These are phyloP conservation scores for Caenorhabditis sinica DNA, from an alignment of 2,888 invertebrate species.

Conservation along the genomic window DNA sequence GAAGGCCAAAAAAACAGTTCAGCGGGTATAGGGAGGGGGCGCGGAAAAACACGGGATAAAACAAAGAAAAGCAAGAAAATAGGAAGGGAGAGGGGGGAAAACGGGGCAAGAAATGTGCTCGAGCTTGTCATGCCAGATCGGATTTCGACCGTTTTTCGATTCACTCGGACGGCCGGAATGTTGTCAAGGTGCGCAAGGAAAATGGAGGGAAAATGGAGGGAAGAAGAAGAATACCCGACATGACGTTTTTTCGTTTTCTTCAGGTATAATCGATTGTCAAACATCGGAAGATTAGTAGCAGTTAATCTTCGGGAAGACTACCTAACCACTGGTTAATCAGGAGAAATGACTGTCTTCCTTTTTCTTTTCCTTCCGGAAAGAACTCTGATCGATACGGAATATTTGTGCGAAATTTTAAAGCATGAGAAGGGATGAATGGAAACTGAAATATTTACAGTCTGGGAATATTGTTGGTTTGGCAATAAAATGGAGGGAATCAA, in stretches of 20 bases:
- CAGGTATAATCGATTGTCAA: slow-evolving; percentile 61
- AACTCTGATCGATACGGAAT: slow-evolving; percentile 39
- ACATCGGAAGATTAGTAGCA: slow-evolving; percentile 58
- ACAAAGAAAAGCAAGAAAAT: slow-evolving; percentile 48
- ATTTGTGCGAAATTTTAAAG: neutral
- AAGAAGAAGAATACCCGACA: slow-evolving; percentile 31
- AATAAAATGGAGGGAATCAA: slow-evolving; percentile 25
- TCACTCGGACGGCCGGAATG: slow-evolving; percentile 46
- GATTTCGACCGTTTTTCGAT: slow-evolving; percentile 57
- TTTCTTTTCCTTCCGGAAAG: slow-evolving; percentile 36
- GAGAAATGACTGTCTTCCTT: slow-evolving; percentile 1
- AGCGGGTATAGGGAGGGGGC: neutral
- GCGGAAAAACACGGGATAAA: slow-evolving; percentile 61
- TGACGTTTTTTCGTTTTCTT: slow-evolving; percentile 47
- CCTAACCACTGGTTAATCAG: slow-evolving; percentile 52
- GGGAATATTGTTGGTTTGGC: slow-evolving; percentile 27
- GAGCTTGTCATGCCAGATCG: slow-evolving; percentile 65
- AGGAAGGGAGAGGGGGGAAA: slow-evolving; percentile 1
- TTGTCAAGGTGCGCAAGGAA: slow-evolving; percentile 36
- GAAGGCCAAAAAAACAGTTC: slow-evolving; percentile 40
- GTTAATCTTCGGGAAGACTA: slow-evolving; percentile 58
- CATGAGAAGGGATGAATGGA: neutral
- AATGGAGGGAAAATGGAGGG: neutral
- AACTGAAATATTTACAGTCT: slow-evolving; percentile 11
- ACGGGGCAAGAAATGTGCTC: slow-evolving; percentile 39